These are phyloP conservation scores for Agonopterix subpropinquella DNA, from an alignment of 2,888 invertebrate species.

Conservation along the genomic window DNA sequence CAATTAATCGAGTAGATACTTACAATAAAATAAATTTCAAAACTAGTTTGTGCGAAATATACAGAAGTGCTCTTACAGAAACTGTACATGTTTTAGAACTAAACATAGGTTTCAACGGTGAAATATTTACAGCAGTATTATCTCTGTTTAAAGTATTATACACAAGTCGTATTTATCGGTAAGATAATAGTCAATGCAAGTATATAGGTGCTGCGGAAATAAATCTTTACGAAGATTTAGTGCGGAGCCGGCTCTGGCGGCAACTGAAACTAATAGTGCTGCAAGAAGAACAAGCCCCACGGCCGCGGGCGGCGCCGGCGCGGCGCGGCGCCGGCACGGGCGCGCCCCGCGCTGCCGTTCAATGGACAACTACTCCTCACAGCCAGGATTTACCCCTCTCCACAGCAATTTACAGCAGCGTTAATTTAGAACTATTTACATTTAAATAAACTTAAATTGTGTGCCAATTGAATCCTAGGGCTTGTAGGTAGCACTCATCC, in stretches of 20 bases:
- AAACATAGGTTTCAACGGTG: conserved; percentile 72
- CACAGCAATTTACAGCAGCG: conserved; percentile 73
- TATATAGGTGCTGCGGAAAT: conserved; percentile 71
- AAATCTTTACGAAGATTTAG: conserved; percentile 69
- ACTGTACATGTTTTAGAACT: conserved; percentile 78
- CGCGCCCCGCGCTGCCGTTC: conserved; percentile 39
- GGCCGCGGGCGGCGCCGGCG: conserved; percentile 18
- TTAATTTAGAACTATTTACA: conserved; percentile 75
- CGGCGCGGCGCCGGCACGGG: conserved; percentile 17
- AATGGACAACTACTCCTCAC: conserved; percentile 73
- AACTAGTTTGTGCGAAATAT: conserved; percentile 75
- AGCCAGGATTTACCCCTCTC: conserved; percentile 70
- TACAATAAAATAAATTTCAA: conserved; percentile 68
- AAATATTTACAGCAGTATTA: conserved; percentile 75
- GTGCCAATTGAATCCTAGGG: conserved; percentile 76
- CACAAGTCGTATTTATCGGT: conserved; percentile 67
- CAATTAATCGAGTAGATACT: conserved; percentile 57
- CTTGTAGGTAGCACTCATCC: conserved; percentile 75
- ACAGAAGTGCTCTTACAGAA: conserved; percentile 75
- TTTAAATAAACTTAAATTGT: conserved; percentile 62
- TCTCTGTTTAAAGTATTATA: conserved; percentile 65
- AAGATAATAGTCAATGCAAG: conserved; percentile 73
- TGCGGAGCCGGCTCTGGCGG: conserved; percentile 74
- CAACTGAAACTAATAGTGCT: conserved; percentile 85
- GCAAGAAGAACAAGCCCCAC: conserved; percentile 80